Conservation (phyloP, 1,140 invertebrate species). For the Drosophila oshimai region DNA sequence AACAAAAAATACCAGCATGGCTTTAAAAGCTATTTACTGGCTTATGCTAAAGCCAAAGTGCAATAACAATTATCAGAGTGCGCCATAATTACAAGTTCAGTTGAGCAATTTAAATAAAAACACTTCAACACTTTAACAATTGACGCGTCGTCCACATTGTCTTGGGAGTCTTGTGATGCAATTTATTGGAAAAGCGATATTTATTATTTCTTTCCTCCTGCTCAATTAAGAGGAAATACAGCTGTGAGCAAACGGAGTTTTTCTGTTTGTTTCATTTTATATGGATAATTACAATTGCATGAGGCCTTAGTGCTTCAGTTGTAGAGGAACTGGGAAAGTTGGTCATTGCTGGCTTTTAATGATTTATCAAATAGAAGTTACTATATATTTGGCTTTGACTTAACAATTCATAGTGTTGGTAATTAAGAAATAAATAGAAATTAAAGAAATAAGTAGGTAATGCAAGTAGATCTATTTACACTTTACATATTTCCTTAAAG, state of each 20-base stretch:
- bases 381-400: background rate
- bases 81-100: constrained; percentile 77
- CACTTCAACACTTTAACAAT: constrained; percentile 78
- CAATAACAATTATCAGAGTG: constrained; percentile 44
- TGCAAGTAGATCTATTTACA: no score
- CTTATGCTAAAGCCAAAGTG: constrained; percentile 4
- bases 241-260: constrained; percentile 16
- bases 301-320: constrained; percentile 2
- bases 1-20: constrained; percentile 38
- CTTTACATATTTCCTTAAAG: no score
- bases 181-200: constrained; percentile 70
- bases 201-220: constrained; percentile 18
- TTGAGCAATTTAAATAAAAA: constrained; percentile 79
- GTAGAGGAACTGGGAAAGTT: constrained; percentile 15
- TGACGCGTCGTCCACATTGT: constrained; percentile 49
- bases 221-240: constrained; percentile 44
- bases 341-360: constrained; percentile 26
- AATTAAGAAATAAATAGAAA: no score
- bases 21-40: constrained; percentile 44
- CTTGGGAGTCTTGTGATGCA: constrained; percentile 60
- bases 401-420: constrained; percentile 4
- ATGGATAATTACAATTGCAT: constrained; percentile 40
- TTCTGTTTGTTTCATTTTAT: constrained; percentile 13
- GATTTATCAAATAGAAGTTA: constrained; percentile 6
- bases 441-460: no score